Evolutionary conservation across 2,888 invertebrate species (phyloP).

Genomic region (Luffia ferchaultella): DNA sequence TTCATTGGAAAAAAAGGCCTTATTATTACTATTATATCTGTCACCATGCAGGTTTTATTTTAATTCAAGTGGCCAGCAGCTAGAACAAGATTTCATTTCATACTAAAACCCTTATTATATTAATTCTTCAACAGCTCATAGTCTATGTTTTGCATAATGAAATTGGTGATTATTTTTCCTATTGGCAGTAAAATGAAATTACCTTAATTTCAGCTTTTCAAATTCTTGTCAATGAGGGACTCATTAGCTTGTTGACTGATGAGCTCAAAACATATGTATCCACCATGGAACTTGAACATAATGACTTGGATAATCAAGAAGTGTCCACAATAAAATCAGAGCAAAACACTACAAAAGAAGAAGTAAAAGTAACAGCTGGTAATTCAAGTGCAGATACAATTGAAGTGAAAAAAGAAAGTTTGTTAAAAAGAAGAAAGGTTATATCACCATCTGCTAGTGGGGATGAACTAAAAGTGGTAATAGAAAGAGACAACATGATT

Average conservation of each 20-base stretch:
- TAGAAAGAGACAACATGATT: conserved; percentile 58
- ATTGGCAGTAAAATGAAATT: neutral
- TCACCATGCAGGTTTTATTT: no score
- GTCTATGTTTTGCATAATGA: neutral
- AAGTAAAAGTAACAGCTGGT: no score
- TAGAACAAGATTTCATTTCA: no score
- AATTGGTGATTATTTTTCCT: neutral
- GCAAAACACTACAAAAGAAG: neutral
- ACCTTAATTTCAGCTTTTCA: conserved; percentile 44
- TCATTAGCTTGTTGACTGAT: conserved; percentile 43
- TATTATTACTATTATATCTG: no score
- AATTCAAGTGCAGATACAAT: neutral
- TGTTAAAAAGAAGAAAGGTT: conserved; percentile 30
- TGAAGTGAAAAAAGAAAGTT: conserved; percentile 21
- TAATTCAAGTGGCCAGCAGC: no score
- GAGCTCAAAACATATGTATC: conserved; percentile 41
- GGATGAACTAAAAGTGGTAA: conserved; percentile 48
- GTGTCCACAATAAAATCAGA: neutral
- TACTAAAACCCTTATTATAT: no score
- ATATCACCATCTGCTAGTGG: conserved; percentile 28
- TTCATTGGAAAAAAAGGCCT: no score
- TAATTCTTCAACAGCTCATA: no score
- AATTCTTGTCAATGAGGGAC: conserved; percentile 52
- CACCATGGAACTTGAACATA: conserved; percentile 51
- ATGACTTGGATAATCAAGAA: conserved; percentile 20